Conservation (phyloP, 2,113 vertebrate species). For the Cyrtonyx montezumae region DNA sequence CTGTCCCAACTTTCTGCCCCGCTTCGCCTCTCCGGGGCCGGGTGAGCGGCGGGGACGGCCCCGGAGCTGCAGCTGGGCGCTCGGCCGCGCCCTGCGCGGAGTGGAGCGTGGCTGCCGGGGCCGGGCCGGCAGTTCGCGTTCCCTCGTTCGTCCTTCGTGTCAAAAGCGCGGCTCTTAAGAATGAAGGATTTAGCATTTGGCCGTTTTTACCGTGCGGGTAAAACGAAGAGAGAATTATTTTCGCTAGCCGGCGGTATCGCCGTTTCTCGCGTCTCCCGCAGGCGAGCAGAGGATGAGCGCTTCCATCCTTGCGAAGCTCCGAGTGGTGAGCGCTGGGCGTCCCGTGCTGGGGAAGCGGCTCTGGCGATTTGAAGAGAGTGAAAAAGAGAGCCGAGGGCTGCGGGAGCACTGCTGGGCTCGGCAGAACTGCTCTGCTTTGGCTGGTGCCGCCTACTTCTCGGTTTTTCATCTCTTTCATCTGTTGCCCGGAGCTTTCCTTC, state of each 20-base stretch:
- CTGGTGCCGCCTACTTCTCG: not conserved
- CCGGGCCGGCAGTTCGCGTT: not conserved
- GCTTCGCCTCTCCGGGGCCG: not conserved
- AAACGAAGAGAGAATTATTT: no score
- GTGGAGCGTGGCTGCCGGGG: no score
- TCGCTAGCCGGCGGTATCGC: not conserved
- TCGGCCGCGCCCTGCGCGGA: no score
- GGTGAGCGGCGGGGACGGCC: no score
- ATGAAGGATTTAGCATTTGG: no score
- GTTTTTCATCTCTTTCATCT: not conserved
- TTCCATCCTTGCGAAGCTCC: not conserved
- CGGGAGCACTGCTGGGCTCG: not conserved
- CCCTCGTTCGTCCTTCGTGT: fast-evolving
- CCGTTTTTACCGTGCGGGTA: not conserved
- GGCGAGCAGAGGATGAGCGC: not conserved
- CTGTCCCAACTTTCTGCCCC: not conserved
- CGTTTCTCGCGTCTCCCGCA: not conserved
- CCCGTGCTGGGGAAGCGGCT: not conserved
- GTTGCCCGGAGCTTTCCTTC: not conserved
- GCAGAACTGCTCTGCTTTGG: not conserved
- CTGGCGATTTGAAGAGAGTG: fast-evolving
- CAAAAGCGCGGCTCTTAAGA: not conserved
- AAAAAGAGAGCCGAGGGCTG: not conserved
- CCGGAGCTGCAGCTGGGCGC: no score
- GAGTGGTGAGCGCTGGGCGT: not conserved